Evolutionary conservation across 2,113 vertebrate genomes (phyloP).

Genomic region (Protobothrops flavoviridis): DNA sequence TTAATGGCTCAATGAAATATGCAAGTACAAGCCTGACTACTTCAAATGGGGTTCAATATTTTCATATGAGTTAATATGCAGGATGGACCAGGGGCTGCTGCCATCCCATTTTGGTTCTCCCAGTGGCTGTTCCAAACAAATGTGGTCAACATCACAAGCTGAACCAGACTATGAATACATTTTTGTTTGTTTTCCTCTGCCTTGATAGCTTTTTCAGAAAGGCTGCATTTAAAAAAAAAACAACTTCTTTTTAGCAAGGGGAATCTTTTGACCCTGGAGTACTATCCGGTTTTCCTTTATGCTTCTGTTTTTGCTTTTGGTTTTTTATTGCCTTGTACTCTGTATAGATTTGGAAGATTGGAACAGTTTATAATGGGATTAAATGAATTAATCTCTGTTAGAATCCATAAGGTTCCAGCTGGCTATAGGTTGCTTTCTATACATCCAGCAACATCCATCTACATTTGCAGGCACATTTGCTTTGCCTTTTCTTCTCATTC

Average conservation of each 20-base stretch:
- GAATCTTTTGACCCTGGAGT: not conserved
- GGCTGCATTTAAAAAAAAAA: not conserved
- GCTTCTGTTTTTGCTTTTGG: not conserved
- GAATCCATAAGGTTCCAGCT: not conserved
- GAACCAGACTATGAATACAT: not conserved
- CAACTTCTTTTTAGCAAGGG: not conserved
- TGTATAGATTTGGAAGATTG: not conserved
- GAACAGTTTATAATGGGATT: not conserved
- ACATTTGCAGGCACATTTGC: not conserved
- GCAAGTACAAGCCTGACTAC: not conserved
- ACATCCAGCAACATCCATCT: not conserved
- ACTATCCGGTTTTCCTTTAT: not conserved
- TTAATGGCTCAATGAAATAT: not conserved
- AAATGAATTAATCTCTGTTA: not conserved
- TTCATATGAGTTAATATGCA: not conserved
- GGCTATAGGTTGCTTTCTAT: not conserved
- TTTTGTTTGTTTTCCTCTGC: not conserved
- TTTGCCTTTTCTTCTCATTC: not conserved
- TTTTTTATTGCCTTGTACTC: not conserved
- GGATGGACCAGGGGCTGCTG: not conserved
- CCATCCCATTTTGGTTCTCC: not conserved
- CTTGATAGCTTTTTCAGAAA: not conserved
- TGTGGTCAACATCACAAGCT: not conserved
- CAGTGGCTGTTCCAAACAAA: not conserved
- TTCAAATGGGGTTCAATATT: not conserved